These are phyloP conservation scores for Excalfactoria chinensis DNA, from an alignment of 2,113 vertebrate genomes.

Conservation along the genomic window DNA sequence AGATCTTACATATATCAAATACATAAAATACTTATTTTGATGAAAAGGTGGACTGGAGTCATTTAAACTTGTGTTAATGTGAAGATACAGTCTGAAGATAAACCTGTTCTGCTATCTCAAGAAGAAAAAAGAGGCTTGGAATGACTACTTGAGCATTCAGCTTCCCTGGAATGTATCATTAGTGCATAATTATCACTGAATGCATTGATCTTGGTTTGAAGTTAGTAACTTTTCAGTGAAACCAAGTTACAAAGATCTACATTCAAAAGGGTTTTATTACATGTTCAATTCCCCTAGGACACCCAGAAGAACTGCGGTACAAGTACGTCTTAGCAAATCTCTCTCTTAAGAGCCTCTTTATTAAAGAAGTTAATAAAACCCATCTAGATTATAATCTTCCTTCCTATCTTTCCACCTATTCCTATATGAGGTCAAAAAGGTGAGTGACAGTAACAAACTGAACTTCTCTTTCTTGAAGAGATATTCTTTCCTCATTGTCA, in stretches of 20 bases:
- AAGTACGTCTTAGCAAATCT: not conserved
- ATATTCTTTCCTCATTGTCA: not conserved
- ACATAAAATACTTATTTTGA: not conserved
- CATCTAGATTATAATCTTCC: not conserved
- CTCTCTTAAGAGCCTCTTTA: not conserved
- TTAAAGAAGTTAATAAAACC: slow-evolving; percentile 11
- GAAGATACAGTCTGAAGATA: not conserved
- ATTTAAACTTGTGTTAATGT: not conserved
- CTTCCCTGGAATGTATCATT: not conserved
- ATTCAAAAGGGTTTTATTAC: not conserved
- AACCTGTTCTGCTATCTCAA: not conserved
- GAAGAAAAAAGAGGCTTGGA: slow-evolving; percentile 9
- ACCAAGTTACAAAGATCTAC: not conserved
- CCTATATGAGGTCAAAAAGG: not conserved
- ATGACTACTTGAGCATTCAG: not conserved
- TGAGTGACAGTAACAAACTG: not conserved
- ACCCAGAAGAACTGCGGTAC: not conserved
- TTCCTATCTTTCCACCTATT: not conserved
- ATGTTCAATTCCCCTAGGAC: not conserved
- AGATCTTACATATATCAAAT: not conserved
- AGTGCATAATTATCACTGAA: not conserved
- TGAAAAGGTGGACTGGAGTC: not conserved
- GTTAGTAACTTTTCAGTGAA: not conserved
- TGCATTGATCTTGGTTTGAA: slow-evolving; percentile 41
- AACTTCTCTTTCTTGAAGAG: slow-evolving; percentile 4